Conservation (phyloP, 1,140 invertebrate species). For the Steinernema khuongi region DNA sequence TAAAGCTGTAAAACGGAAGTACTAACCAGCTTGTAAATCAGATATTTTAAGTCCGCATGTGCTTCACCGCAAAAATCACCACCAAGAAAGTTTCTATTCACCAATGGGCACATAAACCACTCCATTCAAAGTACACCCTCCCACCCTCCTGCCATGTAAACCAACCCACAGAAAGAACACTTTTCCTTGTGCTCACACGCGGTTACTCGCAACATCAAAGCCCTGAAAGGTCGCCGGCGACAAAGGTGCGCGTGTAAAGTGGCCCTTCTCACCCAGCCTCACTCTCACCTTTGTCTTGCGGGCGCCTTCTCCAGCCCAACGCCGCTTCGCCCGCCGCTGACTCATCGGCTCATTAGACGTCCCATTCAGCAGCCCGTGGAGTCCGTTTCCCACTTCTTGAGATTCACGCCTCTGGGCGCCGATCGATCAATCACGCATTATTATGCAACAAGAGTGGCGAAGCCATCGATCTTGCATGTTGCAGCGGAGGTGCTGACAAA, state of each 20-base stretch:
- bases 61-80: no score
- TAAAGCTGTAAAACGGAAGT: no score
- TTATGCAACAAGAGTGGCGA: not conserved
- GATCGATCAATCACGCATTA: conserved; percentile 7
- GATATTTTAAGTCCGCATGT: no score
- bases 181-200: not conserved
- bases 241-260: not conserved
- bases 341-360: not conserved
- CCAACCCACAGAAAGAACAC: no score
- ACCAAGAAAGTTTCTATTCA: no score
- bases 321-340: not conserved
- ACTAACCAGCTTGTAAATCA: no score
- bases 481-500: not conserved
- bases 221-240: not conserved
- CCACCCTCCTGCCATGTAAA: no score
- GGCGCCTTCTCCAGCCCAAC: not conserved
- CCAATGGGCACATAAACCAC: no score
- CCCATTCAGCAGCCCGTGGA: not conserved
- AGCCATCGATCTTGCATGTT: not conserved
- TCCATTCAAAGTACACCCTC: no score
- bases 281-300: not conserved
- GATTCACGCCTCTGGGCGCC: no score
- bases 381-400: no score
- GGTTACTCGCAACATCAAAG: not conserved
- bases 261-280: not conserved